phyloP scores from a whole-genome alignment of 2,888 invertebrate genomes.

The Thalpophila matura region DNA sequence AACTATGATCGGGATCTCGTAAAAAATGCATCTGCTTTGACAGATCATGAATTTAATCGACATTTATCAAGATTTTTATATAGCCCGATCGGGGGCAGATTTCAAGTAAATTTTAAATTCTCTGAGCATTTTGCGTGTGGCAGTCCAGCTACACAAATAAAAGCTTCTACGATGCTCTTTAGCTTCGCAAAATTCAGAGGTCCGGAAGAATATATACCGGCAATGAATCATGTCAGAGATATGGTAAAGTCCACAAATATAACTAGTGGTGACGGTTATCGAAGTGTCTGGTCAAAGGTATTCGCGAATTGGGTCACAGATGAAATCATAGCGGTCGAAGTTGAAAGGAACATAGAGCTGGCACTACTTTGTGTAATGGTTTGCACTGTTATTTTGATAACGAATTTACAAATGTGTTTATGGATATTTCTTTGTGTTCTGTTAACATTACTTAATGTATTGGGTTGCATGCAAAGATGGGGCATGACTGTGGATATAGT shows the following conservation, averaged over 20 bases:
- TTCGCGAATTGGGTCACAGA: conserved; percentile 95
- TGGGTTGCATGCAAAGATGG: conserved; percentile 95
- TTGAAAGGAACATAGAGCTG: conserved; percentile 94
- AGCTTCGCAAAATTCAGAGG: conserved; percentile 91
- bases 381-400: conserved; percentile 94
- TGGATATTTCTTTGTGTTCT: conserved; percentile 95
- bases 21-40: conserved; percentile 85
- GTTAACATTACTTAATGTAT: conserved; percentile 93
- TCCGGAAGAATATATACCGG: conserved; percentile 93
- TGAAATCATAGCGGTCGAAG: conserved; percentile 94
- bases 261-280: conserved; percentile 91
- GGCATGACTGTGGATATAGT: conserved; percentile 95
- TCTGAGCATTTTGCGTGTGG: conserved; percentile 92
- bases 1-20: conserved; percentile 86
- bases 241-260: conserved; percentile 91
- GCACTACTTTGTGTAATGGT: conserved; percentile 95
- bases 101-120: conserved; percentile 93
- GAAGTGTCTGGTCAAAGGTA: conserved; percentile 93
- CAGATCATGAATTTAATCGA: conserved; percentile 90
- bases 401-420: conserved; percentile 94
- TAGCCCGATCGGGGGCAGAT: conserved; percentile 93
- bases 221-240: conserved; percentile 92
- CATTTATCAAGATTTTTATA: conserved; percentile 93
- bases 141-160: conserved; percentile 89
- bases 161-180: conserved; percentile 92